Base-by-base conservation (phyloP, 2,888 invertebrate genomes). In the Drosophila limbata region DNA sequence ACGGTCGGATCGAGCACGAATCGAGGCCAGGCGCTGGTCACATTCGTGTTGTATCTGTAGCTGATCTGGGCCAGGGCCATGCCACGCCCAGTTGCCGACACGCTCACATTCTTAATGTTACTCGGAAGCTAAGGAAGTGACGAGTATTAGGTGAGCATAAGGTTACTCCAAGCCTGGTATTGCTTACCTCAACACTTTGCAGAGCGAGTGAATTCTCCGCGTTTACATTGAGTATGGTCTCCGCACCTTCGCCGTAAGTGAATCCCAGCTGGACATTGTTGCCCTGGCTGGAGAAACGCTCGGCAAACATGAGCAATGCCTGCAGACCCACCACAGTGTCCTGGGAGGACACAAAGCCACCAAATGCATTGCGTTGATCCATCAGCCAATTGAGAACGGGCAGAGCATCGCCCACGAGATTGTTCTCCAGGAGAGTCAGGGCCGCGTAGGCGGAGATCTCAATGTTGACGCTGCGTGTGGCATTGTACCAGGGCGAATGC, bases 401-500 rank as follows among this genome's bases (percentile, higher is more conserved):
- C 55, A 95, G 52, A 0, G 92, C 91, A 74, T 93, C 92, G 4
- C 85, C 84, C 31, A 92, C 83, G 0, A 92, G 84, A 67, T 91
- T 91, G 51, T 92, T 93, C 79, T 94, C 94, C 42, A 95, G 87
- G 90, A 95, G 95, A 0, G 97, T 95, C 59, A 98, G 93, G 44
- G 99, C 93, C 0, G 96, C 97, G 93, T 98, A 99, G 0, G 98
- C 95, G 0, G 98, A 97, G 80, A 97, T 97, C 92, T 97, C 97
- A 11, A 98, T 93, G 77, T 93, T 91, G 0, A 96, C 94, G 0
- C 96, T 95, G 60, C 95, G 94, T 0, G 96, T 95, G 59, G 95
- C 92, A 40, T 93, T 92, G 62, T 93, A 94, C 95, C 95, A 95
- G 0, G 95, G 95, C 88, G 95, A 95, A 59, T 94, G 94, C 48